These are phyloP conservation scores for Synanthedon vespiformis DNA, from an alignment of 2,888 invertebrate genomes.

Conservation along the genomic window DNA sequence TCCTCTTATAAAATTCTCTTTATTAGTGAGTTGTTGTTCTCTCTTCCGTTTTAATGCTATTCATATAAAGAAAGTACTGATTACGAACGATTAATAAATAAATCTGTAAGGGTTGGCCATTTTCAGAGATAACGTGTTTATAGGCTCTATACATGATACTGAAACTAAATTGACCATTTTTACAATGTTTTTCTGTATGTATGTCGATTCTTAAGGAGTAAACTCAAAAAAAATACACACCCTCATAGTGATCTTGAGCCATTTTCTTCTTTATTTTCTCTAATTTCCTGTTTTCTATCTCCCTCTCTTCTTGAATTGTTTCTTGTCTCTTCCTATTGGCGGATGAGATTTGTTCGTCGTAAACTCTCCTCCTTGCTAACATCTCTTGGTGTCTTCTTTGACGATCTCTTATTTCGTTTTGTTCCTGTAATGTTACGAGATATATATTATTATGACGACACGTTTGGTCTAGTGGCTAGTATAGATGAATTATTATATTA, in stretches of 20 bases:
- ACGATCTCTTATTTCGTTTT: constrained; percentile 27
- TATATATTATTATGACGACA: no score
- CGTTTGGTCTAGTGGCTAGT: no score
- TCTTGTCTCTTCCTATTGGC: constrained; percentile 42
- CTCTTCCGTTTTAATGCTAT: constrained; percentile 47
- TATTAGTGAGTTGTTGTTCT: constrained; percentile 43
- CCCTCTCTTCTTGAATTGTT: constrained; percentile 35
- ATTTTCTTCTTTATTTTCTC: constrained; percentile 47
- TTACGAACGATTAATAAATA: no score
- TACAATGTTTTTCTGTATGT: no score
- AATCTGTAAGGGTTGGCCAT: no score
- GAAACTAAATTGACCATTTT: no score
- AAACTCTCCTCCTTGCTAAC: constrained; percentile 36
- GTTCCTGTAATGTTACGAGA: constrained; percentile 31
- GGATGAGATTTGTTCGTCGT: constrained; percentile 53
- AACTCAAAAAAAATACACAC: constrained; percentile 18
- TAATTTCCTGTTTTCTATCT: constrained; percentile 40
- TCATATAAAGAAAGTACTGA: no score
- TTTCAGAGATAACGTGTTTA: no score
- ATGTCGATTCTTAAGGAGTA: no score
- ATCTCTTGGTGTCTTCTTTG: constrained; percentile 38
- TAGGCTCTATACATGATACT: no score
- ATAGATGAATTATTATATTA: no score
- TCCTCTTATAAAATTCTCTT: constrained; percentile 45
- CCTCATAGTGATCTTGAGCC: constrained; percentile 51